Base-by-base conservation (phyloP, 1,140 invertebrate species). In the Drosophila neocordata region DNA sequence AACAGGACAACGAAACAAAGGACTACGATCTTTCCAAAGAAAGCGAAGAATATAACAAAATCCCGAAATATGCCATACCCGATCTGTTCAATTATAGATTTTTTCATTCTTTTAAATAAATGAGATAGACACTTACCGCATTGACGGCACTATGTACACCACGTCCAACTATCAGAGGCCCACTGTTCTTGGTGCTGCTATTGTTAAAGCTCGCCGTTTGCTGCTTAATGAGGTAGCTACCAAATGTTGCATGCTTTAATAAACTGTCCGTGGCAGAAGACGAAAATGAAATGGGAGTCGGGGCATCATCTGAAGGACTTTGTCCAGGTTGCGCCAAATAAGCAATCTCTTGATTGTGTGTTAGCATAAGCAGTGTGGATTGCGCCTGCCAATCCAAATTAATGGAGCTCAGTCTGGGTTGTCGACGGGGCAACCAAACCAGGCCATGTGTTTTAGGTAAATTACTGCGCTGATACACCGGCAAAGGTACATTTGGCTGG, bases 321-420 rank as follows among this genome's bases (percentile, higher is more conserved):
- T 85, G 77, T 18, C 85, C 87, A 7, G 79, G 70, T 18, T 58
- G 7, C 8, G 71, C 65, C 65, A 91, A 58, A 51, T 79, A 90
- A 11, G 77, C 73, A 35, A 91, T 88, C 75, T 91, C 76, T 67
- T 91, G 93, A 60, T 93, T 91, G 1, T 92, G 90, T 73, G 93
- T 93, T 20, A 95, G 92, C 81, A 95, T 94, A 57, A 92, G 94
- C 6, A 95, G 79, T 65, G 93, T 93, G 0, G 94, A 94, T 48
- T 93, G 92, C 68, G 92, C 89, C 84, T 94, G 94, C 94, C 94
- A 95, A 15, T 85, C 79, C 51, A 92, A 67, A 38, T 89, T 84
- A 0, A 91, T 81, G n/a, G 92, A 90, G 68, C 92, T 87, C 66
- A 73, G 82, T 63, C 91, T 93, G 89, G 76, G 92, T 79, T 75